Conservation (phyloP, 2,888 invertebrate genomes). For the Bombyx huttoni region DNA sequence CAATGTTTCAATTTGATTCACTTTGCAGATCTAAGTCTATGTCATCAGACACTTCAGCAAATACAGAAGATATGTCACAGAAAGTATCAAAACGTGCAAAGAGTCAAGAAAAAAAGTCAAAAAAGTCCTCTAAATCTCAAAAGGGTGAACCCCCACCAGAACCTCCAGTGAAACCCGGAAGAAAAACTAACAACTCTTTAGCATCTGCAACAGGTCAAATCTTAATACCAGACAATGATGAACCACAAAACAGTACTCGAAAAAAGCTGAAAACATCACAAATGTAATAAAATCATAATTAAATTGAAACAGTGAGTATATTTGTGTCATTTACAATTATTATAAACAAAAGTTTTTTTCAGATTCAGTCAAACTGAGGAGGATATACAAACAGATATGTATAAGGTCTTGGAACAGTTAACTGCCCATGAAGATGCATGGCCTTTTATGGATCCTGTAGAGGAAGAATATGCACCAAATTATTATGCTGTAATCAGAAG, state of each 20-base stretch:
- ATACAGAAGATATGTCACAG: constrained; percentile 53
- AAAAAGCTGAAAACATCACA: constrained; percentile 78
- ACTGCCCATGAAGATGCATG: constrained; percentile 93
- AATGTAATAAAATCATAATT: constrained; percentile 59
- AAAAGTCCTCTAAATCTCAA: constrained; percentile 42
- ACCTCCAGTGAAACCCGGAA: constrained; percentile 68
- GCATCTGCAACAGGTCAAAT: constrained; percentile 89
- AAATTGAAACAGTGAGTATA: not conserved
- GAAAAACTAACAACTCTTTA: constrained; percentile 90
- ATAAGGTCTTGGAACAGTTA: constrained; percentile 90
- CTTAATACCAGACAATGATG: constrained; percentile 75
- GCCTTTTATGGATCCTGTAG: constrained; percentile 95
- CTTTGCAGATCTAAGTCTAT: constrained; percentile 41
- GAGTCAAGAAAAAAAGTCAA: constrained; percentile 46
- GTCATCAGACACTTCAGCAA: constrained; percentile 43
- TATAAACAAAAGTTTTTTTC: constrained; percentile 19
- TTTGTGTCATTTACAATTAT: not conserved
- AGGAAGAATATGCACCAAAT: constrained; percentile 92
- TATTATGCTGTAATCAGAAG: constrained; percentile 81
- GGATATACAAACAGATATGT: constrained; percentile 90
- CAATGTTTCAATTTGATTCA: not conserved
- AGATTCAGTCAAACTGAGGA: constrained; percentile 87
- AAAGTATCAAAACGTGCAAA: constrained; percentile 40
- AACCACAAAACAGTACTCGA: constrained; percentile 55
- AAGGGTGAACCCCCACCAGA: constrained; percentile 57